Evolutionary conservation across 2,888 invertebrate genomes (phyloP).

Genomic region (Parasteatoda lunata): DNA sequence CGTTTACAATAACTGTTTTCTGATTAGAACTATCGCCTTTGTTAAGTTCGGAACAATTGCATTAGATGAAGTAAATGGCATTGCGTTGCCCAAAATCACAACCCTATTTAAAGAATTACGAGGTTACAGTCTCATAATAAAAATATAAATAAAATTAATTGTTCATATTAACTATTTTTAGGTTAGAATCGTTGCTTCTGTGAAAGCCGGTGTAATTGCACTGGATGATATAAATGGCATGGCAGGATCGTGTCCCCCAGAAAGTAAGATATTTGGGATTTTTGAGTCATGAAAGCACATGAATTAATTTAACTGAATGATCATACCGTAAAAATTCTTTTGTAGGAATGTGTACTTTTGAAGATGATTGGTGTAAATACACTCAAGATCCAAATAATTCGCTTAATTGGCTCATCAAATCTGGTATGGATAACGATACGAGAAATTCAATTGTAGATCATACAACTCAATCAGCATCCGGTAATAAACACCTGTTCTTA

Average conservation of each 20-base stretch:
- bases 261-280: conserved; percentile 31
- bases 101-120: no score
- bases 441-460: conserved; percentile 32
- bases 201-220: conserved; percentile 43
- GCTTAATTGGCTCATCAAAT: conserved; percentile 26
- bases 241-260: conserved; percentile 35
- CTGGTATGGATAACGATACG: conserved; percentile 10
- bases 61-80: no score
- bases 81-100: no score
- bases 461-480: conserved; percentile 30
- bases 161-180: neutral
- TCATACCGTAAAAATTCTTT: neutral
- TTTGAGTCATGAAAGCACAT: neutral
- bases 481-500: neutral
- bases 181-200: neutral
- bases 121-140: no score
- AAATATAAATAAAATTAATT: no score
- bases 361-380: conserved; percentile 37
- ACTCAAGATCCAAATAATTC: conserved; percentile 26
- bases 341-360: conserved; percentile 52
- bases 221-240: conserved; percentile 40
- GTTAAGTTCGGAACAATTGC: no score
- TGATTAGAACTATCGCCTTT: no score
- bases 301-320: neutral
- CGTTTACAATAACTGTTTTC: no score